phyloP scores from a whole-genome alignment of 1,140 invertebrate genomes.

The Drosophila asahinai region DNA sequence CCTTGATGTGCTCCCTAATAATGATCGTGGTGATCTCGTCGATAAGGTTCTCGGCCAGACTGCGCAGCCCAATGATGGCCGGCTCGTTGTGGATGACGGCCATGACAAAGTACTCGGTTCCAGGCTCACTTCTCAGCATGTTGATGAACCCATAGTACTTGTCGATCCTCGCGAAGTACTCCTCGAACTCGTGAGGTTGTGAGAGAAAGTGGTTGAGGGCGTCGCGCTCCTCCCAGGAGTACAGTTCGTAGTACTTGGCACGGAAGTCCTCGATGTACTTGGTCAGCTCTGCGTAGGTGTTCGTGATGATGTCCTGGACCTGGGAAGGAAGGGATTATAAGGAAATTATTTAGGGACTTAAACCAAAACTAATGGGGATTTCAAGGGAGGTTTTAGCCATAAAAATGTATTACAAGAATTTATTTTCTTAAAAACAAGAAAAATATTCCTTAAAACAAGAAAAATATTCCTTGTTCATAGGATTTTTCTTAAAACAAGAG shows the following conservation, averaged over 20 bases:
- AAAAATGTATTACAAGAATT: too few species aligned
- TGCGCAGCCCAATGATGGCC: slow-evolving; percentile 85
- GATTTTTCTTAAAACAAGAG: too few species aligned
- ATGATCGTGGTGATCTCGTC: slow-evolving; percentile 86
- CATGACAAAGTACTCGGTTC: slow-evolving; percentile 88
- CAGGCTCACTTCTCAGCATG: slow-evolving; percentile 87
- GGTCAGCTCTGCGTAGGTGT: slow-evolving; percentile 79
- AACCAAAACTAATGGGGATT: too few species aligned
- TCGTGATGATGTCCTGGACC: slow-evolving; percentile 67
- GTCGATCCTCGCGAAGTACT: slow-evolving; percentile 87
- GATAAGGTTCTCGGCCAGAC: slow-evolving; percentile 85
- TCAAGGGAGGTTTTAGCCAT: too few species aligned
- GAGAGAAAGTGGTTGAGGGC: slow-evolving; percentile 77
- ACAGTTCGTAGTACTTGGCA: slow-evolving; percentile 83
- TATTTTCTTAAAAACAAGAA: too few species aligned
- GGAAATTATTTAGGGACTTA: too few species aligned
- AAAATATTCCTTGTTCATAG: too few species aligned
- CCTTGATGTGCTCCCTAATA: slow-evolving; percentile 85
- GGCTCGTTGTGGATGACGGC: slow-evolving; percentile 86
- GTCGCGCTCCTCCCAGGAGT: slow-evolving; percentile 71
- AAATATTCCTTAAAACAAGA: too few species aligned
- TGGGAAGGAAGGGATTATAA: neutral
- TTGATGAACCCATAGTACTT: slow-evolving; percentile 87
- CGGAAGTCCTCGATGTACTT: slow-evolving; percentile 79
- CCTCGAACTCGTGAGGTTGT: slow-evolving; percentile 86